phyloP scores from a whole-genome alignment of 2,797 vertebrate species.

The Taeniopygia guttata region DNA sequence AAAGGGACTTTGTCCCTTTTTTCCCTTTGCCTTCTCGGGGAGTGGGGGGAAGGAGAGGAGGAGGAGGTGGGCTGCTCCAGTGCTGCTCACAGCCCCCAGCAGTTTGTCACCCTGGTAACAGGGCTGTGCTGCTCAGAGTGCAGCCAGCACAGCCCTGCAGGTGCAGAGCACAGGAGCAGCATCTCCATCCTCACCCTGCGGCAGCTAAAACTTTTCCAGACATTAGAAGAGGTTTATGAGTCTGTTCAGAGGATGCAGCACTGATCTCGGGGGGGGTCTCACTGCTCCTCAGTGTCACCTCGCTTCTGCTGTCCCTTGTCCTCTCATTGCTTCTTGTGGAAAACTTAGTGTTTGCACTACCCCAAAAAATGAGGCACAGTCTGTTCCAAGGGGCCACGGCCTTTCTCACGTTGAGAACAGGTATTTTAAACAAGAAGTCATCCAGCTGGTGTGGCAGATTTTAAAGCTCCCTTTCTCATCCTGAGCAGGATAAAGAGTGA shows the following conservation, averaged over 20 bases:
- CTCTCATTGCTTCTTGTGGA: not conserved
- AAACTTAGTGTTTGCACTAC: not conserved
- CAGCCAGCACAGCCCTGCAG: not conserved
- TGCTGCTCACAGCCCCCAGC: not conserved
- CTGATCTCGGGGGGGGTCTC: not conserved
- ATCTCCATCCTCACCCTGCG: not conserved
- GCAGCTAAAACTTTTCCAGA: not conserved
- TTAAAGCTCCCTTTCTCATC: not conserved
- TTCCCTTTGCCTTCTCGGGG: not conserved
- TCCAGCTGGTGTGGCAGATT: not conserved
- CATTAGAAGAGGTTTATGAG: not conserved
- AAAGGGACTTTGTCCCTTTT: constrained; percentile 69
- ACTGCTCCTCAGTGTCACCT: not conserved
- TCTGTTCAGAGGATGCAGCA: not conserved
- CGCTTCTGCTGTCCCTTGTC: not conserved
- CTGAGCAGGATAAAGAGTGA: not conserved
- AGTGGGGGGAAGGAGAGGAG: not conserved
- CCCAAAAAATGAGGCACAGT: not conserved
- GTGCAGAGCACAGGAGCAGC: not conserved
- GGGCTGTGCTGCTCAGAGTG: not conserved
- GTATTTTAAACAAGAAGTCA: not conserved
- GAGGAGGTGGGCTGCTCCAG: not conserved
- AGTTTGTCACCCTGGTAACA: not conserved
- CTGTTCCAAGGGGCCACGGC: not conserved
- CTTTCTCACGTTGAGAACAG: not conserved